Evolutionary conservation across 2,888 invertebrate species (phyloP).

Genomic region (Phaedon cochleariae): DNA sequence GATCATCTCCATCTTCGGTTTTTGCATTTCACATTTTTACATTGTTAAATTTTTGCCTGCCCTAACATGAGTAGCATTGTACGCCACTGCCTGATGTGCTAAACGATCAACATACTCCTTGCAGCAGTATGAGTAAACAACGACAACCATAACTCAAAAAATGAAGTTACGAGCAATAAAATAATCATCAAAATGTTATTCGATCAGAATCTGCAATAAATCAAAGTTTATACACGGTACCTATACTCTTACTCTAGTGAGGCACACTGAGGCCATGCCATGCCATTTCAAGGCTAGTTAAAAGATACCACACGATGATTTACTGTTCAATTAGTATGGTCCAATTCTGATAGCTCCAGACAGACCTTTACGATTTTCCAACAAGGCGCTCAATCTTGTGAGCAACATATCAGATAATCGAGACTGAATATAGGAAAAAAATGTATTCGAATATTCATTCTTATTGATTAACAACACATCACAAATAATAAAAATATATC

Average conservation of each 20-base stretch:
- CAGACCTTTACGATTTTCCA: neutral
- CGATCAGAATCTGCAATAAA: neutral
- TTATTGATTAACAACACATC: no score
- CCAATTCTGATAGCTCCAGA: no score
- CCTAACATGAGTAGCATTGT: no score
- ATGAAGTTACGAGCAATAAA: neutral
- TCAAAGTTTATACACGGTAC: neutral
- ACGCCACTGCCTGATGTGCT: no score
- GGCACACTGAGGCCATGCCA: neutral
- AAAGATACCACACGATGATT: neutral
- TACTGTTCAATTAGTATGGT: neutral
- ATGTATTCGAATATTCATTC: no score
- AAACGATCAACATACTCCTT: neutral
- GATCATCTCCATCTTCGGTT: no score
- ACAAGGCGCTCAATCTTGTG: no score
- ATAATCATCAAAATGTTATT: slow-evolving; percentile 1
- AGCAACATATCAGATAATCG: no score
- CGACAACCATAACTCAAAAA: neutral
- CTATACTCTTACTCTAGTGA: neutral
- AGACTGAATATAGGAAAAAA: no score
- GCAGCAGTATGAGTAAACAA: neutral
- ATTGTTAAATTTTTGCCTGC: no score
- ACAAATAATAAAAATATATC: no score
- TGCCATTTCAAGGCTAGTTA: neutral
- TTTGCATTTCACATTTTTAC: no score